phyloP scores from a whole-genome alignment of 1,140 invertebrate species.

The Chironomus striatipennis region DNA sequence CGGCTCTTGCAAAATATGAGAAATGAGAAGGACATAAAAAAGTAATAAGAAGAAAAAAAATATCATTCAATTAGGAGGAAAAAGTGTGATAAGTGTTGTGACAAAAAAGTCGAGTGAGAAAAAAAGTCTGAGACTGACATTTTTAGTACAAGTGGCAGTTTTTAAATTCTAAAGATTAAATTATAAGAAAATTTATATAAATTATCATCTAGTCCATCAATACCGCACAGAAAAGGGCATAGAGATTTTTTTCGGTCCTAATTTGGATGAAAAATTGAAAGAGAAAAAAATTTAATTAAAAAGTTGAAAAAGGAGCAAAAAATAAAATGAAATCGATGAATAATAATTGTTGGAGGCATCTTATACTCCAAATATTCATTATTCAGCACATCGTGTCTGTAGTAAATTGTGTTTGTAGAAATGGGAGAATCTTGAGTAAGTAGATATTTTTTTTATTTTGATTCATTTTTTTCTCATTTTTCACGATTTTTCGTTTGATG shows the following conservation, averaged over 20 bases:
- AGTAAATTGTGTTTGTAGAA: background rate
- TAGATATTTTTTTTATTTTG: too few species aligned
- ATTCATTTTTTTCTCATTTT: too few species aligned
- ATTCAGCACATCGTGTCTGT: background rate
- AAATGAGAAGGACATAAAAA: constrained; percentile 2
- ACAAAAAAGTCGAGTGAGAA: background rate
- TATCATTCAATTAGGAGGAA: background rate
- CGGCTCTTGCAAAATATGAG: background rate
- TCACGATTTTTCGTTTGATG: too few species aligned
- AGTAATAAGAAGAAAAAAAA: too few species aligned
- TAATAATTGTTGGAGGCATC: background rate
- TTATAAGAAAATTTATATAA: too few species aligned
- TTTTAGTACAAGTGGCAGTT: too few species aligned
- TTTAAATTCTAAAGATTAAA: too few species aligned
- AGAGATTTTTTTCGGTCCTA: too few species aligned
- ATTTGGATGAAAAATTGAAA: background rate
- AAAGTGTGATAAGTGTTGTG: background rate
- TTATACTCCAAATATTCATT: background rate
- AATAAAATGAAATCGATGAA: background rate
- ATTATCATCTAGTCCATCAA: background rate
- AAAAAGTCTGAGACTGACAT: background rate
- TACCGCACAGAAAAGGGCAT: background rate
- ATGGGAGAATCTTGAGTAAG: too few species aligned
- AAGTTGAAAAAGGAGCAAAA: background rate
- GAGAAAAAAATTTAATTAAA: background rate